These are phyloP conservation scores for Mythimna albipuncta DNA, from an alignment of 2,888 invertebrate genomes.

Conservation along the genomic window DNA sequence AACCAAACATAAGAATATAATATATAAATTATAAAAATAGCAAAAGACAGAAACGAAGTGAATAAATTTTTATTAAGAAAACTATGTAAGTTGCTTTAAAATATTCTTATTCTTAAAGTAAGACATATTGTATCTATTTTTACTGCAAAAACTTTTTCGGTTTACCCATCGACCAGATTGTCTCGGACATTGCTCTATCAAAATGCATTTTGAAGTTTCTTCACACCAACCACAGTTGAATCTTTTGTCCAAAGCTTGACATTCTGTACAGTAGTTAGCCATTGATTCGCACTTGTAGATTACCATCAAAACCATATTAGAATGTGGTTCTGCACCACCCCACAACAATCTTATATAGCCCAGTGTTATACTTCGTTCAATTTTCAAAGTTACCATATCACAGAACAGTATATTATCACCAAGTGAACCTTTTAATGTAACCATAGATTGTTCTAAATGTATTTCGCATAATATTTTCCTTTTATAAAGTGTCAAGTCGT, in stretches of 20 bases:
- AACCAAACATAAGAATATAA: not conserved
- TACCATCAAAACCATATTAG: slow-evolving; percentile 69
- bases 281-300: slow-evolving; percentile 68
- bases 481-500: slow-evolving; percentile 69
- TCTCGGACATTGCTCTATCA: slow-evolving; percentile 67
- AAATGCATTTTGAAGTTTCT: slow-evolving; percentile 57
- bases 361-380: slow-evolving; percentile 48
- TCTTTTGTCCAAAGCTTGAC: slow-evolving; percentile 62
- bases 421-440: slow-evolving; percentile 42
- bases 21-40: no score
- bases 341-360: slow-evolving; percentile 67
- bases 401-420: slow-evolving; percentile 46
- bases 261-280: slow-evolving; percentile 61
- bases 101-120: not conserved
- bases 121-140: not conserved
- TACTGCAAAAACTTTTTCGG: slow-evolving; percentile 34
- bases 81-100: not conserved
- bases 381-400: slow-evolving; percentile 43
- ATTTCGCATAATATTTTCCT: slow-evolving; percentile 66
- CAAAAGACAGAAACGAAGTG: not conserved
- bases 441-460: slow-evolving; percentile 48
- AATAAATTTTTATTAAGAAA: not conserved
- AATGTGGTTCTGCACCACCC: slow-evolving; percentile 72
- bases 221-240: slow-evolving; percentile 71
- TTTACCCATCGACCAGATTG: slow-evolving; percentile 39